Evolutionary conservation across 2,797 vertebrate genomes (phyloP).

Genomic region (Threskiornis aethiopicus): DNA sequence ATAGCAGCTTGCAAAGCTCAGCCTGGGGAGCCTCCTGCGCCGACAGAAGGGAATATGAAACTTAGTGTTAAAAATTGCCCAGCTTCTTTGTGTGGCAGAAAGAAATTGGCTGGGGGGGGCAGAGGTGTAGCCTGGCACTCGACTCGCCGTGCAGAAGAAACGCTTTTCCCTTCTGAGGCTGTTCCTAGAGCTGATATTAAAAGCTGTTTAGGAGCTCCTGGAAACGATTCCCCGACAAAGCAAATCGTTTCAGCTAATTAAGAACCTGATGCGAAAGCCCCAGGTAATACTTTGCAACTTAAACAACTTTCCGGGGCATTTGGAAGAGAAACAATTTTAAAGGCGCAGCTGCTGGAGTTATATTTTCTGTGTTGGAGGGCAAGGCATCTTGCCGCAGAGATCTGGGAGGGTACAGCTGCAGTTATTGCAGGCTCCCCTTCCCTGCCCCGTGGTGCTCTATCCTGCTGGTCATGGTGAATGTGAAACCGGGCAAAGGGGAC

Average conservation of each 20-base stretch:
- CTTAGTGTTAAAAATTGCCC: neutral
- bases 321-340: constrained; percentile 21
- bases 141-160: neutral
- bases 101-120: neutral
- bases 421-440: neutral
- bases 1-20: neutral
- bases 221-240: constrained; percentile 30
- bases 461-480: rapidly evolving
- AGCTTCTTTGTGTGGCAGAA: neutral
- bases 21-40: neutral
- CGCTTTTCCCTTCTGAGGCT: neutral
- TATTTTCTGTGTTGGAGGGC: neutral
- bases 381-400: neutral
- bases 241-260: constrained; percentile 61
- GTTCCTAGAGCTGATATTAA: constrained; percentile 29
- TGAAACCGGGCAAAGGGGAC: neutral
- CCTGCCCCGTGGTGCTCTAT: neutral
- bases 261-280: constrained; percentile 41
- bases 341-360: neutral
- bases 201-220: constrained; percentile 34
- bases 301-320: constrained; percentile 43
- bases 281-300: constrained; percentile 49
- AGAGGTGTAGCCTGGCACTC: neutral
- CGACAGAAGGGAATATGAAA: rapidly evolving
- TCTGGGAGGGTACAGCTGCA: rapidly evolving